Evolutionary conservation across 2,113 vertebrate genomes (phyloP), one percentile per base, ranked within the genome.

Genomic region (Plecotus auritus): DNA sequence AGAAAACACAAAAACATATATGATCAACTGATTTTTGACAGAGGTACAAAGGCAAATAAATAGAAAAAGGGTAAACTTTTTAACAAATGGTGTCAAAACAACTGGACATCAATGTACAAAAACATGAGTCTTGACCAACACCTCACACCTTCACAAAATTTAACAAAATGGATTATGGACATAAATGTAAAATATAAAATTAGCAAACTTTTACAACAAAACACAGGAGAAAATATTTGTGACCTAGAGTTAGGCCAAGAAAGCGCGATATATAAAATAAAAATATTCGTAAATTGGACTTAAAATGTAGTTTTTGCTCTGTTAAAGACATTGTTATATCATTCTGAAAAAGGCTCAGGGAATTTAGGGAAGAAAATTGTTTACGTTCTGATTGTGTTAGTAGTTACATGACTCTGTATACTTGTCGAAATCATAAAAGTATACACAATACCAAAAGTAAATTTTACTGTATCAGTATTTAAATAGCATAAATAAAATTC

Each of bases 351-450:
- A 69, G 18, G 51, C 16, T 81, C 14, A 40, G 37, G 9, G 16
- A 72, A 74, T 59, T 76, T 42, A 2, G 23, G 32, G 66, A 8
- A 86, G 20, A 73, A 30, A 61, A 72, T 4, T 14, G 30, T 61
- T 89, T 83, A 88, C 70, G 88, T 56, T 93, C 76, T 67, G 56
- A 40, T 67, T 66, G 12, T 87, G 13, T 89, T 66, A 93, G 35
- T 81, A 85, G n/a, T 81, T 95, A 89, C 11, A 73, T 69, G 81
- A 69, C 8, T 51, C 30, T 94, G 32, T 35, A 12, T 26, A 59
- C 30, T 22, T n/a, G 9, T 56, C 64, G 81, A 87, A 86, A 90
- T 87, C 54, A 91, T 18, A 93, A 88, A 93, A 95, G 11, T 32
- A 66, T n/a, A 73, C 56, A 59, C 2, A 59, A 64, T 8, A 56